A percentile compares a stretch with the other conserved stretches of the same genome.
These are phyloP conservation scores for Tachystola acroxantha DNA, from an alignment of 2,888 invertebrate species.

Conservation along the genomic window DNA sequence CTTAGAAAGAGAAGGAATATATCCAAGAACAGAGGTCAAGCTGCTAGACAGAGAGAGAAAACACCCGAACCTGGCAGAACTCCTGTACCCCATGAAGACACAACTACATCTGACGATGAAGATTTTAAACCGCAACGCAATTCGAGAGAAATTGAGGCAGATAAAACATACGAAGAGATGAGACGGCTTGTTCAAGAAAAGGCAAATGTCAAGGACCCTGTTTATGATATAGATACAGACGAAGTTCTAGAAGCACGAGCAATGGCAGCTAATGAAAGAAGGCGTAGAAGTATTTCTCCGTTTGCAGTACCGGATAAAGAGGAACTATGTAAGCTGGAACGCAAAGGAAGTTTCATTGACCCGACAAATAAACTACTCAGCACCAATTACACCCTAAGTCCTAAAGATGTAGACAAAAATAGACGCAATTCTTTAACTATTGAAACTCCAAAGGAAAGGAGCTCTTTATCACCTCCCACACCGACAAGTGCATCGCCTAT, in stretches of 20 bases:
- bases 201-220: slow-evolving; percentile 58
- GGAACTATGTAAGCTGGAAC: slow-evolving; percentile 44
- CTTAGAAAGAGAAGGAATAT: slow-evolving; percentile 80
- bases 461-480: slow-evolving; percentile 45
- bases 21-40: slow-evolving; percentile 74
- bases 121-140: slow-evolving; percentile 44
- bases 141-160: slow-evolving; percentile 68
- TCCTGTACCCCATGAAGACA: slow-evolving; percentile 77
- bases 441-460: slow-evolving; percentile 39
- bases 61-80: slow-evolving; percentile 70
- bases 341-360: slow-evolving; percentile 71
- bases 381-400: slow-evolving; percentile 58
- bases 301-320: slow-evolving; percentile 68
- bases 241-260: slow-evolving; percentile 66
- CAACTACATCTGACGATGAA: slow-evolving; percentile 79
- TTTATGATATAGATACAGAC: slow-evolving; percentile 65
- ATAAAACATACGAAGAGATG: slow-evolving; percentile 71
- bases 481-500: slow-evolving; percentile 47
- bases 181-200: slow-evolving; percentile 60
- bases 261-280: slow-evolving; percentile 59
- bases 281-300: slow-evolving; percentile 72
- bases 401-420: slow-evolving; percentile 56
- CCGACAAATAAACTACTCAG: slow-evolving; percentile 67
- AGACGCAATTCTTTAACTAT: slow-evolving; percentile 53
- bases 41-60: slow-evolving; percentile 67